Evolutionary conservation across 2,797 vertebrate species (phyloP).

Genomic region (Falco novaeseelandiae): DNA sequence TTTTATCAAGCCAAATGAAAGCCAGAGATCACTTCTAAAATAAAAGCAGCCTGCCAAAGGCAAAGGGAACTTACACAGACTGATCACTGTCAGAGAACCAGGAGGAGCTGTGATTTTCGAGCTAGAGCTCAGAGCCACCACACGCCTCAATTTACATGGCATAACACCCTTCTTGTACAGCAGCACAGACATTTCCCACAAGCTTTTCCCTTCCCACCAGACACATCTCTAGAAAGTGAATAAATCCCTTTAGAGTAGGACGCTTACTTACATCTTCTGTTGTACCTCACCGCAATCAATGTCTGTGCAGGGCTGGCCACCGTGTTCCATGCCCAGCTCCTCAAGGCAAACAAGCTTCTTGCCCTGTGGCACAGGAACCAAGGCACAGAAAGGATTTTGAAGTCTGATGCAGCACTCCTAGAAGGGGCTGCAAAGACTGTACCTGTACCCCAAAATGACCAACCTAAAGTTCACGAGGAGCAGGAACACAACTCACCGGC

Average conservation of each 20-base stretch:
- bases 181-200: not conserved
- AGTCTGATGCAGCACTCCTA: not conserved
- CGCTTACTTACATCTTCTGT: not conserved
- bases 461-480: not conserved
- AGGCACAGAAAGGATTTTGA: not conserved
- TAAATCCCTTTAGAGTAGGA: not conserved
- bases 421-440: not conserved
- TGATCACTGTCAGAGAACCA: not conserved
- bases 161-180: not conserved
- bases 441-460: not conserved
- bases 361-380: fast-evolving
- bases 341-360: not conserved
- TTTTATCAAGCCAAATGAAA: not conserved
- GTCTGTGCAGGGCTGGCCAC: not conserved
- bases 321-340: not conserved
- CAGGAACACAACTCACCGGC: not conserved
- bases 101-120: not conserved
- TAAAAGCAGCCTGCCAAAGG: not conserved
- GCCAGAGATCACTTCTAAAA: not conserved
- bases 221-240: not conserved
- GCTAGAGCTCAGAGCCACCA: not conserved
- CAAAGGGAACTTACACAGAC: not conserved
- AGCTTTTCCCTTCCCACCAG: not conserved
- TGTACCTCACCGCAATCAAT: not conserved
- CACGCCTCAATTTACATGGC: not conserved